phyloP scores from a whole-genome alignment of 2,888 invertebrate genomes.

The Luffia ferchaultella region DNA sequence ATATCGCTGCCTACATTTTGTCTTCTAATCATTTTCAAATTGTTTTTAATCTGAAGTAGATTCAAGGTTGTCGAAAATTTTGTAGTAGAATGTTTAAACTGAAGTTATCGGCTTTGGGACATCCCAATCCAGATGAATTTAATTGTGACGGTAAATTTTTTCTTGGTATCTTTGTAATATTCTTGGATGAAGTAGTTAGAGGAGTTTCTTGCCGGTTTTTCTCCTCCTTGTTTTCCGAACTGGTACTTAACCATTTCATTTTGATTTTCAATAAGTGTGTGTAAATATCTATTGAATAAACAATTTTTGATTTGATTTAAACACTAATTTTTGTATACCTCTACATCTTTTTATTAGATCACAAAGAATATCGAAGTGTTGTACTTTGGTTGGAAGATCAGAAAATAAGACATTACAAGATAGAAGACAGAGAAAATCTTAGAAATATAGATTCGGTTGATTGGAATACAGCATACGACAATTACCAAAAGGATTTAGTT shows the following conservation, averaged over 20 bases:
- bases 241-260: no score
- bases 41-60: no score
- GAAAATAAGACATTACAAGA: constrained; percentile 87
- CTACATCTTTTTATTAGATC: constrained; percentile 66
- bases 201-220: not conserved
- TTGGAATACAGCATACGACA: constrained; percentile 77
- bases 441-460: constrained; percentile 70
- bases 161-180: no score
- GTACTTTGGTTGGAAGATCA: constrained; percentile 94
- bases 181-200: not conserved
- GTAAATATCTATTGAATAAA: not conserved
- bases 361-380: constrained; percentile 78
- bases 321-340: not conserved
- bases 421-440: constrained; percentile 80
- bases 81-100: constrained; percentile 75
- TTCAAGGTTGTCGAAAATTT: no score
- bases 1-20: no score
- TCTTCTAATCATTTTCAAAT: no score
- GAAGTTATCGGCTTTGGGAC: constrained; percentile 80
- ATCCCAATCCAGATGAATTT: constrained; percentile 76
- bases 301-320: not conserved
- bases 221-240: no score
- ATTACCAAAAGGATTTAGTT: constrained; percentile 78
- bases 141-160: constrained; percentile 73
- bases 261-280: no score